phyloP scores from a whole-genome alignment of 2,113 vertebrate species.

The Bubo bubo region DNA sequence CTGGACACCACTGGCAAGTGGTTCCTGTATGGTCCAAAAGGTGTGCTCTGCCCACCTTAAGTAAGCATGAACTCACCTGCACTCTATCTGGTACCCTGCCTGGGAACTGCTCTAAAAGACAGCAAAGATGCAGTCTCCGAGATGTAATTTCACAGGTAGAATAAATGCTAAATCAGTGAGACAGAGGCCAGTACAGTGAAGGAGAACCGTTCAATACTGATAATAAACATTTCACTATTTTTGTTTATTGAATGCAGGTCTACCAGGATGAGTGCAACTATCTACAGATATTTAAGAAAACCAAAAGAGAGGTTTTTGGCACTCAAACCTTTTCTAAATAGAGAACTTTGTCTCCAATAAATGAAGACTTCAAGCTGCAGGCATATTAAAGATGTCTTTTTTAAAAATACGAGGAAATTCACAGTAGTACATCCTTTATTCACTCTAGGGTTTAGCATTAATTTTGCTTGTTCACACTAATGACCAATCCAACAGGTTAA shows the following conservation, averaged over 20 bases:
- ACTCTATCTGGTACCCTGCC: not conserved
- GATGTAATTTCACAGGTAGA: not conserved
- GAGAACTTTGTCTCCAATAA: not conserved
- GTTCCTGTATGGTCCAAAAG: not conserved
- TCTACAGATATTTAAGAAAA: not conserved
- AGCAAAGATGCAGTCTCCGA: not conserved
- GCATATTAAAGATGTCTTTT: not conserved
- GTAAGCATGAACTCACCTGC: not conserved
- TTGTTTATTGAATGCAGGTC: not conserved
- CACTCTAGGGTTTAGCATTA: not conserved
- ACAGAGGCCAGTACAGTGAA: not conserved
- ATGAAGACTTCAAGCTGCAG: not conserved
- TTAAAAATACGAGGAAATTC: not conserved
- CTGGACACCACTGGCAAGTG: rapidly evolving
- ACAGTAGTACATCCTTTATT: not conserved
- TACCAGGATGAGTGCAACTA: not conserved
- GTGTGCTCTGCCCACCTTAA: not conserved
- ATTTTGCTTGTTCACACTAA: not conserved
- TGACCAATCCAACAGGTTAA: not conserved
- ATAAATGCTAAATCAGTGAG: not conserved
- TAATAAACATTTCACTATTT: not conserved
- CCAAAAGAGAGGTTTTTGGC: not conserved
- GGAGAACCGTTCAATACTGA: not conserved
- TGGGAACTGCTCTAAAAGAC: not conserved
- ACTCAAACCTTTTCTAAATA: not conserved